Percentiles rank a stretch among this genome's conserved stretches.
These are phyloP conservation scores for Orientallactaga sibirica DNA, from an alignment of 2,797 vertebrate genomes.

Conservation along the genomic window DNA sequence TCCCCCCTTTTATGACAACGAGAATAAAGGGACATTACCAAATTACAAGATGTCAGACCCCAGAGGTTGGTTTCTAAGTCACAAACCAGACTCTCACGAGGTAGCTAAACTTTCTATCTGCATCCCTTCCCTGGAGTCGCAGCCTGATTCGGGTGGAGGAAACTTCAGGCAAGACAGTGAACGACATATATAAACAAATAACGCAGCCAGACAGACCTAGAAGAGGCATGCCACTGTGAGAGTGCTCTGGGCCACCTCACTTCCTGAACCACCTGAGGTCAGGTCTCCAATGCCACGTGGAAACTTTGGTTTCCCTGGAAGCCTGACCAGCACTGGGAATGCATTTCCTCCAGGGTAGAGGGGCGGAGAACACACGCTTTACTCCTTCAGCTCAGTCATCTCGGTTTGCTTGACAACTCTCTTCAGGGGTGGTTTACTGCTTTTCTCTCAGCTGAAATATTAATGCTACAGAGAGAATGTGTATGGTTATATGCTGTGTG, in stretches of 20 bases:
- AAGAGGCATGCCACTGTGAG: slow-evolving; percentile 46
- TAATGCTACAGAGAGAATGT: background rate
- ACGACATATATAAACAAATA: slow-evolving; percentile 62
- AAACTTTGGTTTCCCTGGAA: slow-evolving; percentile 67
- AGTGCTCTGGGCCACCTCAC: slow-evolving; percentile 59
- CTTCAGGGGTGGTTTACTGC: background rate
- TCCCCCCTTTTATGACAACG: slow-evolving; percentile 22
- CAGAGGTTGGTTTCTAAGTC: slow-evolving; percentile 28
- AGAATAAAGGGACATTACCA: slow-evolving; percentile 15
- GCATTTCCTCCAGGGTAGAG: slow-evolving; percentile 63
- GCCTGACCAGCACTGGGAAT: slow-evolving; percentile 70
- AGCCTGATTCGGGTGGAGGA: slow-evolving; percentile 67
- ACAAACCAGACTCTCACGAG: background rate
- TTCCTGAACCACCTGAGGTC: slow-evolving; percentile 75
- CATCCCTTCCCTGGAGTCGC: background rate
- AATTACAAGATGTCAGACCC: slow-evolving; percentile 33
- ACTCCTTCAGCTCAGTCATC: background rate
- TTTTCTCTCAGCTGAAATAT: background rate
- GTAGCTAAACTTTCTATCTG: slow-evolving; percentile 29
- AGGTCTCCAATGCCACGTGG: background rate
- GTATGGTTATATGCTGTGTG: background rate
- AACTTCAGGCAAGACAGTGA: slow-evolving; percentile 63
- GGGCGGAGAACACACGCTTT: background rate
- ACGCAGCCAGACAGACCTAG: slow-evolving; percentile 59
- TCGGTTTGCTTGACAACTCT: background rate